Evolutionary conservation across 2,797 vertebrate species (phyloP), one percentile per base, ranked within the genome.

Genomic region (Hemibagrus guttatus): DNA sequence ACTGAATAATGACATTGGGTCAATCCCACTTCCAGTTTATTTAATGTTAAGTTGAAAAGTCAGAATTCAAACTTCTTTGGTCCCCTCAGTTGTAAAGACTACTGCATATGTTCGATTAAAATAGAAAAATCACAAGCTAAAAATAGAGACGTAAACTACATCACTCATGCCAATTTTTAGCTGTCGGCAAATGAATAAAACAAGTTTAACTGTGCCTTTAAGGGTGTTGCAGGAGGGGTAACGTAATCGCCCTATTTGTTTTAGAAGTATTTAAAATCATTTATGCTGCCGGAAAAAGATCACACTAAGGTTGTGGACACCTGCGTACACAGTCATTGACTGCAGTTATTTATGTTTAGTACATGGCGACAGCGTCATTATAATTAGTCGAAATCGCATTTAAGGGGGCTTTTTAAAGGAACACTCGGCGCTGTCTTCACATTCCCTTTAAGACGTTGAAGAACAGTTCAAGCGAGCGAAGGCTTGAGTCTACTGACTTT

Each of bases 181-280:
- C 86, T 85, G 49, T 83, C n/a, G 64, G 63, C 81, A 1, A 58
- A 35, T 46, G 19, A 56, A 26, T 16, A 81, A 80, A 80, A 23
- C 7, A n/a, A 46, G 56, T 88, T 64, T 56, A 88, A 89, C 93
- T 93, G 92, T 90, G 88, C 92, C 95, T 95, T 95, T 95, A 95
- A 95, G 93, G 93, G 91, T 95, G 94, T 95, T 94, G 61, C 79
- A 84, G 89, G 75, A 84, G n/a, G 69, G 58, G 93, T 92, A 93
- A 94, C 88, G 68, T 87, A 92, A 94, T 92, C 83, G 81, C 56
- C 80, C 21, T 54, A 28, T 46, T 28, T 46, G 8, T 26, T 81
- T 54, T 23, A 52, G 71, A 74, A n/a, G 23, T 49, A 74, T n/a
- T 74, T 49, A 26, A 74, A 74, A 66, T 14, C 39, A 35, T 49